Evolutionary conservation across 2,797 vertebrate species (phyloP).

Genomic region (Martes flavigula): DNA sequence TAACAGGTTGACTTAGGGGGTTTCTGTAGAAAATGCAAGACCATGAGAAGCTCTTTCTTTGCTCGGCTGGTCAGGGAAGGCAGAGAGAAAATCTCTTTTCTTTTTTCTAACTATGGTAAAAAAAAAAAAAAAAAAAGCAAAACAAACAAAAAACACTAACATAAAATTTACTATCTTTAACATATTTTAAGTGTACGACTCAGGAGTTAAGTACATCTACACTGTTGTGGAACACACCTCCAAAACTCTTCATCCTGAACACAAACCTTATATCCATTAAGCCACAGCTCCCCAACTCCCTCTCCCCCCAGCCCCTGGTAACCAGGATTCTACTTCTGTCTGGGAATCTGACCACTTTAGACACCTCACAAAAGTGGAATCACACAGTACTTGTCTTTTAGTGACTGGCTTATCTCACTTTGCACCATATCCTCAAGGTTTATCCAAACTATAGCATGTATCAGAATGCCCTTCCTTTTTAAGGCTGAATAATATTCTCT

Average conservation of each 20-base stretch:
- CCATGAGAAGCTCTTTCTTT: neutral
- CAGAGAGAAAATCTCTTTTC: neutral
- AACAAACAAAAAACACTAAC: neutral
- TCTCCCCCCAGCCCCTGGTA: neutral
- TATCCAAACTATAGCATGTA: neutral
- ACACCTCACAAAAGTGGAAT: neutral
- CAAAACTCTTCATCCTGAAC: neutral
- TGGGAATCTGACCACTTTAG: neutral
- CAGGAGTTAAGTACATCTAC: neutral
- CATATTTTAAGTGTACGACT: neutral
- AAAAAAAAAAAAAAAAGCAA: neutral
- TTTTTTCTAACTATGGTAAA: neutral
- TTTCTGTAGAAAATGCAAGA: neutral
- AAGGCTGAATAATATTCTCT: neutral
- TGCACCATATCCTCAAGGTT: neutral
- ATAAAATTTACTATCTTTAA: neutral
- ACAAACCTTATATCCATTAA: neutral
- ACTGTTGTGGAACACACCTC: neutral
- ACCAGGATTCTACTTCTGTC: neutral
- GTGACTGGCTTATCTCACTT: neutral
- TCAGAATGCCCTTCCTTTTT: neutral
- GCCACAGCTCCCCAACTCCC: neutral
- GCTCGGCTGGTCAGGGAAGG: neutral
- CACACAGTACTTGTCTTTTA: neutral
- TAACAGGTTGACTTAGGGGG: neutral